A percentile compares a stretch with the other conserved stretches of the same genome.
These are phyloP conservation scores for Poeciliopsis turneri DNA, from an alignment of 2,797 vertebrate genomes.

Conservation along the genomic window DNA sequence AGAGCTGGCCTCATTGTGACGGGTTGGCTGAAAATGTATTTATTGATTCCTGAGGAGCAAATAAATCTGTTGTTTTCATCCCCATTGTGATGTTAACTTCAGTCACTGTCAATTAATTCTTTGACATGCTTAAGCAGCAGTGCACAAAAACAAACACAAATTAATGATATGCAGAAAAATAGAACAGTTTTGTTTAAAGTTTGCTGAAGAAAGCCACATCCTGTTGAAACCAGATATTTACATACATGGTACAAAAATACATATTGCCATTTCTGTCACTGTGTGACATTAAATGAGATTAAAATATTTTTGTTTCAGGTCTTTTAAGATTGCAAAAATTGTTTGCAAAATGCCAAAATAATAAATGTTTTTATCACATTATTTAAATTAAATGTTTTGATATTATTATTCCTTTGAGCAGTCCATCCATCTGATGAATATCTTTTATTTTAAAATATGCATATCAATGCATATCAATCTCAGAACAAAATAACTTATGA, in stretches of 20 bases:
- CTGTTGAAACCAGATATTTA: neutral
- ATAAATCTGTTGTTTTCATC: constrained; percentile 14
- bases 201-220: neutral
- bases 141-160: neutral
- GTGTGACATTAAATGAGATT: neutral
- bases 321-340: neutral
- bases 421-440: neutral
- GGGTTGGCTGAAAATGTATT: constrained; percentile 39
- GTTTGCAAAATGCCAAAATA: neutral
- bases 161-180: too few species aligned
- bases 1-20: constrained; percentile 33
- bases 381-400: neutral
- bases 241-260: neutral
- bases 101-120: neutral
- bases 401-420: neutral
- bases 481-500: neutral
- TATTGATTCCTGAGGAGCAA: constrained; percentile 27
- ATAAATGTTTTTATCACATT: neutral
- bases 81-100: neutral
- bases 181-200: neutral
- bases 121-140: neutral
- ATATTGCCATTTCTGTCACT: neutral
- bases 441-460: neutral
- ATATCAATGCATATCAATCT: neutral
- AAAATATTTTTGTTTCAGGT: neutral